Percentiles rank a stretch among this genome's conserved stretches.
phyloP scores from a whole-genome alignment of 2,888 invertebrate genomes.

The Scelioninae gen. 1 region DNA sequence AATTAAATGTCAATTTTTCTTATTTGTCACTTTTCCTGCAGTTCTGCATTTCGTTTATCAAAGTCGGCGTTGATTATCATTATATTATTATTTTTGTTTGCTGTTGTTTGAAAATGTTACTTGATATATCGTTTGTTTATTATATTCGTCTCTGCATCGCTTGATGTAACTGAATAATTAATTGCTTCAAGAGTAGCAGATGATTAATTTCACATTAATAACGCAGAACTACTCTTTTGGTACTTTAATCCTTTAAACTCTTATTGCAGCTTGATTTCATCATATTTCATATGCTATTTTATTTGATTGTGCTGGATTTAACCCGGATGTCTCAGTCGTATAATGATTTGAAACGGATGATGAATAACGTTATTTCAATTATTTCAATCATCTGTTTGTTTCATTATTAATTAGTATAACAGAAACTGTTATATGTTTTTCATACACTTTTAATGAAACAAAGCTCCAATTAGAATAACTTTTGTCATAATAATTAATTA shows the following conservation, averaged over 20 bases:
- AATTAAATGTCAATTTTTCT: background rate
- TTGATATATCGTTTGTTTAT: slow-evolving; percentile 8
- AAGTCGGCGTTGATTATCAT: slow-evolving; percentile 6
- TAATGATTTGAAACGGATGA: background rate
- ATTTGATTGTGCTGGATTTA: background rate
- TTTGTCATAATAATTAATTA: too few species aligned
- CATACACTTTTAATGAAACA: background rate
- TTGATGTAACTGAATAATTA: slow-evolving; percentile 12
- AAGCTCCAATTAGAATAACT: background rate
- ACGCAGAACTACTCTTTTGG: background rate
- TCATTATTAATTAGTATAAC: too few species aligned
- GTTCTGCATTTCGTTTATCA: slow-evolving; percentile 13
- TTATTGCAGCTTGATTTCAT: background rate
- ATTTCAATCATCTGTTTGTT: background rate
- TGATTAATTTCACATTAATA: background rate
- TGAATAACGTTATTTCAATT: background rate
- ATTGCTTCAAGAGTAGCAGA: background rate
- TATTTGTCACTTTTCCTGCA: background rate
- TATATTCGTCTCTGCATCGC: background rate
- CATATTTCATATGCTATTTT: background rate
- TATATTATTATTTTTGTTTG: slow-evolving; percentile 18
- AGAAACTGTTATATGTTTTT: too few species aligned
- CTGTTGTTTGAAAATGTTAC: background rate
- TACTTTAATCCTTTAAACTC: background rate
- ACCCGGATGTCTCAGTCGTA: background rate